These are phyloP conservation scores for Caenorhabditis japonica DNA, from an alignment of 2,888 invertebrate genomes.

Conservation along the genomic window DNA sequence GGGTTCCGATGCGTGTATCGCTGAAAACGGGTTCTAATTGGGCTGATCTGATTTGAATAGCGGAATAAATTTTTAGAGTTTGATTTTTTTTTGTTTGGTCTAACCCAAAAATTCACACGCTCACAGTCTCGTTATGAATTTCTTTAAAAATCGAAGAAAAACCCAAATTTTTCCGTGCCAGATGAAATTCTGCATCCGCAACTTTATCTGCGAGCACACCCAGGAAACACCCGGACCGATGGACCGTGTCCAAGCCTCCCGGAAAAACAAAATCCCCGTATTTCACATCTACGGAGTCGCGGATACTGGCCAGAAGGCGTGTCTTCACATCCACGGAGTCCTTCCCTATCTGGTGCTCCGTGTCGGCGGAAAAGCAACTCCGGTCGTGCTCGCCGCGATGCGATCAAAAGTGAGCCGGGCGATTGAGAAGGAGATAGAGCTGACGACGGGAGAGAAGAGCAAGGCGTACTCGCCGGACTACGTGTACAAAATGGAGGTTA, in stretches of 20 bases:
- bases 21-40: slow-evolving; percentile 54
- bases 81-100: neutral
- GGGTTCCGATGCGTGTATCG: slow-evolving; percentile 59
- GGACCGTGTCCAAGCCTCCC: neutral
- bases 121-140: neutral
- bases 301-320: slow-evolving; percentile 62
- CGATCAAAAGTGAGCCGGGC: slow-evolving; percentile 30
- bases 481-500: slow-evolving; percentile 46
- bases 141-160: neutral
- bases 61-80: slow-evolving; percentile 9
- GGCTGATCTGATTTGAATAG: slow-evolving; percentile 44
- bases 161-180: too few species aligned
- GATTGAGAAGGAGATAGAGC: slow-evolving; percentile 47
- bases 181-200: slow-evolving; percentile 51
- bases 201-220: slow-evolving; percentile 51
- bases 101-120: too few species aligned
- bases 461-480: slow-evolving; percentile 34
- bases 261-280: slow-evolving; percentile 41
- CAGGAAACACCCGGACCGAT: slow-evolving; percentile 37
- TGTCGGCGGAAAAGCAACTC: slow-evolving; percentile 56
- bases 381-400: slow-evolving; percentile 24
- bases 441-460: slow-evolving; percentile 11
- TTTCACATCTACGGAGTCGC: slow-evolving; percentile 51
- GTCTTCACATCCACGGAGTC: slow-evolving; percentile 70
- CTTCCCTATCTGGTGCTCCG: slow-evolving; percentile 69